Percentiles rank a stretch among this genome's conserved stretches.
Conservation (phyloP, 2,113 vertebrate species). For the Phalacrocorax carbo region DNA sequence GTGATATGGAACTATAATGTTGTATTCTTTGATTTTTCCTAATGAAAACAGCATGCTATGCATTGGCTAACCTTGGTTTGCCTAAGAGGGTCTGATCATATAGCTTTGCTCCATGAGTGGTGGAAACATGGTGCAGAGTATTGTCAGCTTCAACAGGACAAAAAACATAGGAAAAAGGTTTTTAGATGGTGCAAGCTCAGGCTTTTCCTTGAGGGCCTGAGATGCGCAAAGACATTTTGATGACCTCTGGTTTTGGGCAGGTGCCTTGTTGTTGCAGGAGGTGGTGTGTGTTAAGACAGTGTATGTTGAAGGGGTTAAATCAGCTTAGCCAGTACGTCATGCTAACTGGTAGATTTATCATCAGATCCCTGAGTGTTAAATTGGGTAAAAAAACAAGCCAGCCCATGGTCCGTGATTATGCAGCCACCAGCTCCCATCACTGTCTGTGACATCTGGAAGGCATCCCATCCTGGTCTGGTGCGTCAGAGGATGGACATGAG, state of each 20-base stretch:
- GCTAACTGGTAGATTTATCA: not conserved
- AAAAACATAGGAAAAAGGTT: not conserved
- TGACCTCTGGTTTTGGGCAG: not conserved
- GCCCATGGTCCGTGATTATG: not conserved
- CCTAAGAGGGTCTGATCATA: not conserved
- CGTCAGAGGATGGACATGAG: rapidly evolving
- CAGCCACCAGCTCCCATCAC: not conserved
- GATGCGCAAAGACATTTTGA: not conserved
- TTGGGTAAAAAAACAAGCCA: not conserved
- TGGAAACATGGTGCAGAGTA: not conserved
- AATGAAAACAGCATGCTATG: not conserved
- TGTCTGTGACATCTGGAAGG: not conserved
- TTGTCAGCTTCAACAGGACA: not conserved
- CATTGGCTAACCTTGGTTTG: not conserved
- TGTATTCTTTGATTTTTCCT: not conserved
- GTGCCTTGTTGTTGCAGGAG: not conserved
- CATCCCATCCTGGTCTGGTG: not conserved
- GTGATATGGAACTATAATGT: not conserved
- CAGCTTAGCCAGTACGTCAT: not conserved
- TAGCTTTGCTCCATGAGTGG: not conserved
- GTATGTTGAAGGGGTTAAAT: rapidly evolving
- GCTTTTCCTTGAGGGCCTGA: not conserved
- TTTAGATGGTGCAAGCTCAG: not conserved
- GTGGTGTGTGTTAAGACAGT: not conserved
- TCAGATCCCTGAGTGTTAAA: not conserved